phyloP scores from a whole-genome alignment of 1,140 invertebrate species.

The Chelonus insularis region DNA sequence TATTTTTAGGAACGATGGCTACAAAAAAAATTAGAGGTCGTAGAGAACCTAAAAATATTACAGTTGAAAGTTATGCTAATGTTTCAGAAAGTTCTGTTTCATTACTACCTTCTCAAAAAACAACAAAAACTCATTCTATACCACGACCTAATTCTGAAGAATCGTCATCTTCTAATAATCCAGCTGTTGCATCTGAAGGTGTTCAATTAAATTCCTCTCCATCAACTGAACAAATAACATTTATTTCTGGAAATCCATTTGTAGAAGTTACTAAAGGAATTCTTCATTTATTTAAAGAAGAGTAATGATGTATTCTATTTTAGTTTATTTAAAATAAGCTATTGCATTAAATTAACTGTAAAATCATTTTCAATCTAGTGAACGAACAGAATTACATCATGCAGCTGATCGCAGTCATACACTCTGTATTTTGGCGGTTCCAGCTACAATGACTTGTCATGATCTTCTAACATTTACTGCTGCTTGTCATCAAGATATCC shows the following conservation, averaged over 20 bases:
- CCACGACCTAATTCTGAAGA: constrained; percentile 56
- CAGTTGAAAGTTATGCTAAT: constrained; percentile 68
- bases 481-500: constrained; percentile 86
- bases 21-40: constrained; percentile 62
- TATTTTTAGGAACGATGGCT: constrained; percentile 42
- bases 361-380: constrained; percentile 51
- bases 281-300: constrained; percentile 94
- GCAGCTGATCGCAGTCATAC: constrained; percentile 76
- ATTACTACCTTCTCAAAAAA: constrained; percentile 33
- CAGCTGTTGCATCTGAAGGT: constrained; percentile 51
- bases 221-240: constrained; percentile 70
- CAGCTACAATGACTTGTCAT: constrained; percentile 88
- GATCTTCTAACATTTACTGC: constrained; percentile 95
- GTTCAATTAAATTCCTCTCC: constrained; percentile 47
- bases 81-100: constrained; percentile 52
- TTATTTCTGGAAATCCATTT: constrained; percentile 95
- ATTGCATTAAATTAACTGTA: not conserved
- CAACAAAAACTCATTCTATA: constrained; percentile 43
- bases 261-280: constrained; percentile 97
- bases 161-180: constrained; percentile 50
- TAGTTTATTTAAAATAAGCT: constrained; percentile 15
- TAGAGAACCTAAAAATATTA: constrained; percentile 65
- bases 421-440: constrained; percentile 90
- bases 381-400: constrained; percentile 67
- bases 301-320: constrained; percentile 62